These are phyloP conservation scores for Leptoteleia sp. DNA, from an alignment of 1,140 invertebrate species.

Conservation along the genomic window DNA sequence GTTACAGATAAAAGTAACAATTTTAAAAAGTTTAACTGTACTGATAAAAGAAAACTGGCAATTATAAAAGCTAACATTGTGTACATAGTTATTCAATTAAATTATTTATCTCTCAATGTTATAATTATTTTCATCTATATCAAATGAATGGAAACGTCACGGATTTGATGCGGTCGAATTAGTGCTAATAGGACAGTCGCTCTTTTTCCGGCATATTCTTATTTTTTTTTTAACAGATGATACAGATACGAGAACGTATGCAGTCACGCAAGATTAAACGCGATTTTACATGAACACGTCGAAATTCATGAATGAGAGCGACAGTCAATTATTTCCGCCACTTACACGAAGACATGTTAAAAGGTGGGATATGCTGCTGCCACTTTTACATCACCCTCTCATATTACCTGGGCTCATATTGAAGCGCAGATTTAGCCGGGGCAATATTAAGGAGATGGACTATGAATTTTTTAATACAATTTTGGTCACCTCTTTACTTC, in stretches of 20 bases:
- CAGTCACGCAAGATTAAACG: slow-evolving; percentile 55
- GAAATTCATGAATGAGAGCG: slow-evolving; percentile 53
- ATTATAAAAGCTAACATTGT: no score
- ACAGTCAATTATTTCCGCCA: slow-evolving; percentile 53
- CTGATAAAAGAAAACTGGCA: no score
- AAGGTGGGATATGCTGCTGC: slow-evolving; percentile 33
- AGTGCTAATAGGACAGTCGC: slow-evolving; percentile 22
- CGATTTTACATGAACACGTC: slow-evolving; percentile 51
- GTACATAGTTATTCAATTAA: no score
- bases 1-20: no score
- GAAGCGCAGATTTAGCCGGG: slow-evolving; percentile 20
- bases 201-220: slow-evolving; percentile 41
- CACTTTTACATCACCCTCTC: slow-evolving; percentile 51
- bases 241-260: slow-evolving; percentile 43
- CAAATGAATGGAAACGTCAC: no score
- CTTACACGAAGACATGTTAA: slow-evolving; percentile 43
- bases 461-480: slow-evolving; percentile 13
- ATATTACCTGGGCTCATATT: slow-evolving; percentile 28
- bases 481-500: neutral
- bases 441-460: slow-evolving; percentile 30
- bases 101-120: no score
- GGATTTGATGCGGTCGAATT: no score
- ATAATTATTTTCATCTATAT: no score
- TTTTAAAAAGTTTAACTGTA: no score
- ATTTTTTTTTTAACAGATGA: slow-evolving; percentile 43